Percentiles rank a stretch among this genome's conserved stretches.
Conservation (phyloP, 2,113 vertebrate species). For the Thryonomys swinderianus region DNA sequence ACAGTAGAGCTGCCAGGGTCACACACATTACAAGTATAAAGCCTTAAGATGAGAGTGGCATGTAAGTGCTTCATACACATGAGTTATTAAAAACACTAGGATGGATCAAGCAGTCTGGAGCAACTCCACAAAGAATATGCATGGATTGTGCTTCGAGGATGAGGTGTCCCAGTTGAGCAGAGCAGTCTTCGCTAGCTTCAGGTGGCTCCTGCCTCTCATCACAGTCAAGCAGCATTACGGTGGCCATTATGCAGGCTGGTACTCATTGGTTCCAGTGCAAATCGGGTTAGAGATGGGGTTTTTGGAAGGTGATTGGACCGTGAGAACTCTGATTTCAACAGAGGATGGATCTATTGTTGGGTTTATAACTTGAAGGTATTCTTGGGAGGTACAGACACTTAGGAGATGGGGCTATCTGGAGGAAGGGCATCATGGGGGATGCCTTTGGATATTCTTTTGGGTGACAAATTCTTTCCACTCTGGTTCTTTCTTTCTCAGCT, state of each 20-base stretch:
- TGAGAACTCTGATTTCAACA: background rate
- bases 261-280: background rate
- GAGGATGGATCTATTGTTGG: background rate
- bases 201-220: too few species aligned
- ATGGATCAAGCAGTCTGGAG: background rate
- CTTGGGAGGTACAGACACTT: background rate
- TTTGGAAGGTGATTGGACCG: background rate
- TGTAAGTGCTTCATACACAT: background rate
- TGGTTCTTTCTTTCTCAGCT: background rate
- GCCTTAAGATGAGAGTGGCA: background rate
- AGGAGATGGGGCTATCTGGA: background rate
- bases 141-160: background rate
- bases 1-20: background rate
- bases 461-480: background rate
- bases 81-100: background rate
- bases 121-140: background rate
- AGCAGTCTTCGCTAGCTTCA: background rate
- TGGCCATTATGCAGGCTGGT: background rate
- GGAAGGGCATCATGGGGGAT: too few species aligned
- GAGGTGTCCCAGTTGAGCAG: accelerated
- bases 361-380: background rate
- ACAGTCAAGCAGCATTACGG: background rate
- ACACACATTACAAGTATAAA: background rate
- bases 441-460: background rate
- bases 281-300: background rate